phyloP scores from a whole-genome alignment of 2,888 invertebrate species.

The Podotricha telesiphe region DNA sequence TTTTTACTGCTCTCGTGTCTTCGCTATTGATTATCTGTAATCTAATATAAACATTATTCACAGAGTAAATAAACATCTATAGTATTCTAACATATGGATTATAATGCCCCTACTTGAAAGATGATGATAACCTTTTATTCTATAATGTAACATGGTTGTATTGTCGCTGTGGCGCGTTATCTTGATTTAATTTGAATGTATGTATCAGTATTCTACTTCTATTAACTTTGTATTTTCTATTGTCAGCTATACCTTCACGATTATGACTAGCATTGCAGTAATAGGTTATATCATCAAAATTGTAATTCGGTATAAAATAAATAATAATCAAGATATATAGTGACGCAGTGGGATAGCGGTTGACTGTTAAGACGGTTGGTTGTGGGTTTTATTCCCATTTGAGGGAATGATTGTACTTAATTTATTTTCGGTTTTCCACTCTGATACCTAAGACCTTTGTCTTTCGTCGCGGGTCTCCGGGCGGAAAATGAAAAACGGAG shows the following conservation, averaged over 20 bases:
- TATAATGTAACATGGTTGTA: slow-evolving; percentile 49
- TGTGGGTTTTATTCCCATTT: too few species aligned
- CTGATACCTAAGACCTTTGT: too few species aligned
- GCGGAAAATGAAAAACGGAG: too few species aligned
- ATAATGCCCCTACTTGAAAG: slow-evolving; percentile 22
- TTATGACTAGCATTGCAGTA: too few species aligned
- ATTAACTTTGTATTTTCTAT: not conserved
- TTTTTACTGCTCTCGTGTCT: not conserved
- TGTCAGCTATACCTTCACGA: not conserved
- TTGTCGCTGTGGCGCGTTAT: slow-evolving; percentile 51
- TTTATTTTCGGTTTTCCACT: too few species aligned
- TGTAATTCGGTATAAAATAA: too few species aligned
- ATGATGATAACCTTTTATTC: slow-evolving; percentile 49
- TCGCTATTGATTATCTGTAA: not conserved
- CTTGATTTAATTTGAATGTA: slow-evolving; percentile 23
- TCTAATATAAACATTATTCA: slow-evolving; percentile 19
- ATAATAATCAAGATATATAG: too few species aligned
- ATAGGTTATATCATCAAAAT: too few species aligned
- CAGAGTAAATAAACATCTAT: slow-evolving; percentile 14
- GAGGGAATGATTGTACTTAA: too few species aligned
- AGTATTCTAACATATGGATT: not conserved
- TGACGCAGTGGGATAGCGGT: too few species aligned
- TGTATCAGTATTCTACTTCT: not conserved
- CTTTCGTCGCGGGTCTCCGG: too few species aligned
- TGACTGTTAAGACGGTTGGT: too few species aligned